phyloP scores from a whole-genome alignment of 2,797 vertebrate species.

The Gymnodraco acuticeps region DNA sequence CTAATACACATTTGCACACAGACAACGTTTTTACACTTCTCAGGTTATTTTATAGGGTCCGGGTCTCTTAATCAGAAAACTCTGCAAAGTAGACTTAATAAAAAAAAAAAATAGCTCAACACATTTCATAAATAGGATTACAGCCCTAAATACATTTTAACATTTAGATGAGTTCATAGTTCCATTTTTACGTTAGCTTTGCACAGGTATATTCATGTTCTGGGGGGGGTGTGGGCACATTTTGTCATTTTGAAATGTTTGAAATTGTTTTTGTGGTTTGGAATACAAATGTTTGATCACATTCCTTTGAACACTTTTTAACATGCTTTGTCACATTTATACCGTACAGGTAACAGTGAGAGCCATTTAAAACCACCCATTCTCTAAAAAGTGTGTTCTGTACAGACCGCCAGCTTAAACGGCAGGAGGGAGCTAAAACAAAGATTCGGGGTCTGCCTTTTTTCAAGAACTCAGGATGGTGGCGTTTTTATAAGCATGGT shows the following conservation, averaged over 20 bases:
- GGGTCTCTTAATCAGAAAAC: conserved; percentile 3
- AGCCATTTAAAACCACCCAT: conserved; percentile 99
- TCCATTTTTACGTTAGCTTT: conserved; percentile 41
- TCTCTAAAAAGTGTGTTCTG: conserved; percentile 98
- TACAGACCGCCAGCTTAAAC: conserved; percentile 98
- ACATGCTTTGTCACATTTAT: conserved; percentile 99
- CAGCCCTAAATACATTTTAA: neutral
- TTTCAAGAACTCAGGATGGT: conserved; percentile 91
- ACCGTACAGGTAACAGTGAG: conserved; percentile 99
- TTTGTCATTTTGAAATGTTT: conserved; percentile 77
- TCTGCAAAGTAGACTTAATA: neutral
- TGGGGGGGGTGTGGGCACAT: conserved; percentile 35
- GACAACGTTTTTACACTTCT: neutral
- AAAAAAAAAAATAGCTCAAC: neutral
- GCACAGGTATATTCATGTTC: conserved; percentile 69
- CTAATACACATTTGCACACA: neutral
- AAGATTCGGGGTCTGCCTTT: conserved; percentile 93
- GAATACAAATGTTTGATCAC: conserved; percentile 83
- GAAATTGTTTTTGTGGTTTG: conserved; percentile 87
- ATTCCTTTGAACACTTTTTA: conserved; percentile 96
- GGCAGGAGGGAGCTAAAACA: conserved; percentile 95
- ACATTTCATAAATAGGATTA: neutral
- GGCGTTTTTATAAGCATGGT: conserved; percentile 70
- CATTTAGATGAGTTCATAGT: neutral
- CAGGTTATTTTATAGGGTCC: neutral